These are phyloP conservation scores for Drosophila helvetica DNA, from an alignment of 2,888 invertebrate genomes.

Conservation along the genomic window DNA sequence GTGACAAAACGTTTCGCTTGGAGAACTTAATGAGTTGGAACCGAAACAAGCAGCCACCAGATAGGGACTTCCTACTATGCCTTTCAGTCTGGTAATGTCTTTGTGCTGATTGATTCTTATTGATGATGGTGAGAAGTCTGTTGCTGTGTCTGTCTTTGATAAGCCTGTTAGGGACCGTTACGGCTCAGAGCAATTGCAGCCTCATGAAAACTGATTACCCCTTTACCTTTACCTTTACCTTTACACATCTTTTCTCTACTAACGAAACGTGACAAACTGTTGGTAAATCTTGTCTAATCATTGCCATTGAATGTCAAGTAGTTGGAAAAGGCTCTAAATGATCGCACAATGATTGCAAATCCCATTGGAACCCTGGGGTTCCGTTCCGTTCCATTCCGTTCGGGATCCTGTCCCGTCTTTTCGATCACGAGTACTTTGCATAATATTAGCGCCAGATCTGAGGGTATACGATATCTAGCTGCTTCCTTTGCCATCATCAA, in stretches of 20 bases:
- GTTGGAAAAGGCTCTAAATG: conserved; percentile 32
- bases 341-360: conserved; percentile 62
- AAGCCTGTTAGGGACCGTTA: conserved; percentile 62
- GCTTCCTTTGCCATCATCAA: conserved; percentile 75
- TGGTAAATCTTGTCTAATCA: conserved; percentile 67
- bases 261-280: conserved; percentile 69
- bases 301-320: conserved; percentile 58
- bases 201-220: conserved; percentile 61
- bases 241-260: background rate
- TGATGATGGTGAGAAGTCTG: conserved; percentile 29
- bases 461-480: conserved; percentile 47
- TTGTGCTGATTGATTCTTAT: conserved; percentile 33
- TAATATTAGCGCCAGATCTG: conserved; percentile 55
- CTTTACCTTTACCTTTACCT: background rate
- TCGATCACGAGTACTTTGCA: conserved; percentile 72
- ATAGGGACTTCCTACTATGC: background rate
- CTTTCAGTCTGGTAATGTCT: conserved; percentile 13
- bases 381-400: conserved; percentile 12
- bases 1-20: conserved; percentile 59
- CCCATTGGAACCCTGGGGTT: conserved; percentile 36
- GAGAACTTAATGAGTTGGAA: conserved; percentile 70
- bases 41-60: conserved; percentile 18
- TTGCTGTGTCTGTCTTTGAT: background rate
- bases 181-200: conserved; percentile 41
- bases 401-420: conserved; percentile 58